phyloP scores from a whole-genome alignment of 2,113 vertebrate species.

The Tychaedon coryphoeus region DNA sequence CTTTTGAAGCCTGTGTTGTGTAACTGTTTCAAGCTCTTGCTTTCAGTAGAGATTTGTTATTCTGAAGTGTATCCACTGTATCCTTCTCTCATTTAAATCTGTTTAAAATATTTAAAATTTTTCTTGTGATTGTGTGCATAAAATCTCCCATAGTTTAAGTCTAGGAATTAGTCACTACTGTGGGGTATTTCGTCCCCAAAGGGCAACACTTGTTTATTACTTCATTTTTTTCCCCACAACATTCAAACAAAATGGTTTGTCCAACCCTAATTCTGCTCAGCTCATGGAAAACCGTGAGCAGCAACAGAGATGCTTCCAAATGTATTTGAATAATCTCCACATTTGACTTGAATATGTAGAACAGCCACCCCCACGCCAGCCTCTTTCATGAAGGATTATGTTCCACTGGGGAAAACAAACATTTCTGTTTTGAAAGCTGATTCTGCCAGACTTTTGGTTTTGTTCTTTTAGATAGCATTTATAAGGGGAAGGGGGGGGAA shows the following conservation, averaged over 20 bases:
- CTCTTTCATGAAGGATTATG: not conserved
- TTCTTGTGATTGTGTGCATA: not conserved
- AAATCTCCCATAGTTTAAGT: not conserved
- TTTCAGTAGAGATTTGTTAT: not conserved
- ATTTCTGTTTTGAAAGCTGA: not conserved
- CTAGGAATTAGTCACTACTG: not conserved
- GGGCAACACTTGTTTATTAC: not conserved
- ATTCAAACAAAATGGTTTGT: not conserved
- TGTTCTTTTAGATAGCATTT: not conserved
- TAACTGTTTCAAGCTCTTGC: not conserved
- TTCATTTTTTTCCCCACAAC: not conserved
- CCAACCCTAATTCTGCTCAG: not conserved
- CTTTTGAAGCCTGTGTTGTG: constrained; percentile 2
- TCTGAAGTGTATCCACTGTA: not conserved
- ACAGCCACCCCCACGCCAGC: not conserved
- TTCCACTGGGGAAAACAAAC: not conserved
- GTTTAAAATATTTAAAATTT: not conserved
- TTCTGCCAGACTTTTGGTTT: not conserved
- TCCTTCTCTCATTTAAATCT: not conserved
- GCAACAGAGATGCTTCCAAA: not conserved
- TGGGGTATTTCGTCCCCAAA: not conserved
- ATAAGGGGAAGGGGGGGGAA: not conserved
- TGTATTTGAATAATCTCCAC: not conserved
- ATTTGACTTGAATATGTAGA: not conserved
- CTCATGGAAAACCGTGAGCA: not conserved